phyloP scores from a whole-genome alignment of 2,888 invertebrate species.

The Lithosia quadra region DNA sequence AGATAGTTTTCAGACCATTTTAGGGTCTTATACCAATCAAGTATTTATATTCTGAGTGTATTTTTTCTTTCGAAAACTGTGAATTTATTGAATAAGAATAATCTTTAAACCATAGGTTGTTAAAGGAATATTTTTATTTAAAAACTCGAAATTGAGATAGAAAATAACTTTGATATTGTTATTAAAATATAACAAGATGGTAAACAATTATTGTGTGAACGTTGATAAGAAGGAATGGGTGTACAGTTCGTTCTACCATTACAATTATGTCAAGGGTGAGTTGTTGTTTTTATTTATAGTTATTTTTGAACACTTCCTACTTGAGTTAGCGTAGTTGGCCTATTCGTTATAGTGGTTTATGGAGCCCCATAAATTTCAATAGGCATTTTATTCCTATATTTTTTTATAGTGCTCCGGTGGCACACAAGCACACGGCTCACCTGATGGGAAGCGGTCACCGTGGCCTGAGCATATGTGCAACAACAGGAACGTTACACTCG shows the following conservation, averaged over 20 bases:
- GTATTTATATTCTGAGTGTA: not conserved
- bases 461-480: too few species aligned
- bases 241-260: conserved; percentile 32
- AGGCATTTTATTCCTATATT: too few species aligned
- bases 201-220: conserved; percentile 19
- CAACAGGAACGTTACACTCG: too few species aligned
- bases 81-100: not conserved
- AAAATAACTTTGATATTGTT: not conserved
- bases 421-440: too few species aligned
- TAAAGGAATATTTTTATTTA: not conserved
- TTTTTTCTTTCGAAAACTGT: not conserved
- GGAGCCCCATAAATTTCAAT: too few species aligned
- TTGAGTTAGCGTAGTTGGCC: too few species aligned
- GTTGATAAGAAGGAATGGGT: conserved; percentile 37
- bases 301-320: too few species aligned
- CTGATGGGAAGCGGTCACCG: too few species aligned
- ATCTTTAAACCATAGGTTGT: too few species aligned
- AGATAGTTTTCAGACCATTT: not conserved
- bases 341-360: too few species aligned
- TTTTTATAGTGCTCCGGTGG: too few species aligned
- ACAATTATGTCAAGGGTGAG: conserved; percentile 33
- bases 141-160: not conserved
- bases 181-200: conserved; percentile 27
- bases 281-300: not conserved
- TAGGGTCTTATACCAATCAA: not conserved